These are phyloP conservation scores for Thunnus thynnus DNA, from an alignment of 2,113 vertebrate genomes.

Conservation along the genomic window DNA sequence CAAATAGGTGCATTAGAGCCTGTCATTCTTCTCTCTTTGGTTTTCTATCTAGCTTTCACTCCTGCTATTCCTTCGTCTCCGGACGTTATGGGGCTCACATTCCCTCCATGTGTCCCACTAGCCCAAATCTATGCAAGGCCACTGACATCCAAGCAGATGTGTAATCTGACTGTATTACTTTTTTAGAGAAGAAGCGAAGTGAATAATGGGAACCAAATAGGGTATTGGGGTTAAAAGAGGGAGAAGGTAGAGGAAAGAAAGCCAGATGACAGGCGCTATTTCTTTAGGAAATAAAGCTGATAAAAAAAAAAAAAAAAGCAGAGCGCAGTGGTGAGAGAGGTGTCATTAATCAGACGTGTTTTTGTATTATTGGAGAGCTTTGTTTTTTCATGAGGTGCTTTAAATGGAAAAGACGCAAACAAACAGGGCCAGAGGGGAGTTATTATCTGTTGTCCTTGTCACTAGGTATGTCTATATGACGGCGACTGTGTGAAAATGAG, in stretches of 20 bases:
- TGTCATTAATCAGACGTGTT: constrained; percentile 76
- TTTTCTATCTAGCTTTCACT: constrained; percentile 72
- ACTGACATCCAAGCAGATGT: constrained; percentile 81
- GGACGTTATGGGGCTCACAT: constrained; percentile 67
- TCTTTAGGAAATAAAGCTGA: constrained; percentile 74
- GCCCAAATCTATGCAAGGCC: constrained; percentile 70
- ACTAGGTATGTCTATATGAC: constrained; percentile 18
- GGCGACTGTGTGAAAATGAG: not conserved
- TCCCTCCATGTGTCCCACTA: constrained; percentile 56
- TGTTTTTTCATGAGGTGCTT: constrained; percentile 54
- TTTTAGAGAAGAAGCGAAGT: constrained; percentile 63
- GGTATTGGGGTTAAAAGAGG: constrained; percentile 46
- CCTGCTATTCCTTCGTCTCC: constrained; percentile 56
- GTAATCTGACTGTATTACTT: constrained; percentile 79
- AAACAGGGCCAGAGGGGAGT: constrained; percentile 26
- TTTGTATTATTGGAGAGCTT: constrained; percentile 60
- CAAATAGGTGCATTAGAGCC: constrained; percentile 93
- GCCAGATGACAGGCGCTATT: constrained; percentile 60
- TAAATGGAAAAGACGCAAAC: constrained; percentile 50
- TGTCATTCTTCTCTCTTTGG: constrained; percentile 85
- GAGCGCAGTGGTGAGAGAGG: constrained; percentile 39
- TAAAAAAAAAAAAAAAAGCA: constrained; percentile 63
- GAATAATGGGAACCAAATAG: constrained; percentile 74
- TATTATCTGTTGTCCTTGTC: constrained; percentile 64
- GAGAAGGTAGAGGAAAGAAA: constrained; percentile 26